phyloP scores from a whole-genome alignment of 2,113 vertebrate genomes.

The Balaenoptera acutorostrata region DNA sequence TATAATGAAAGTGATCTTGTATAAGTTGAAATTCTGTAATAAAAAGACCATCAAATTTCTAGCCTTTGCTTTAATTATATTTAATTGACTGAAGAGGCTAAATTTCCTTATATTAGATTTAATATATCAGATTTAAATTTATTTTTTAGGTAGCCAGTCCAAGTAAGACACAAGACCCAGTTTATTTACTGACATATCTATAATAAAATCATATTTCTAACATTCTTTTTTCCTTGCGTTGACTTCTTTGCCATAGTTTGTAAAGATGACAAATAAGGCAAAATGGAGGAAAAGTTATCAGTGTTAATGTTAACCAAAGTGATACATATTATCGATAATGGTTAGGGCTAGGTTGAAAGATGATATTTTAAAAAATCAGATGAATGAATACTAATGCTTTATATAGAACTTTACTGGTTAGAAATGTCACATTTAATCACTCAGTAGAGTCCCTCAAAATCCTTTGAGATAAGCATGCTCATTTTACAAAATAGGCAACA shows the following conservation, averaged over 20 bases:
- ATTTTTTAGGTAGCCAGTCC: background rate
- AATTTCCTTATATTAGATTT: background rate
- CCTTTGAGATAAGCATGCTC: background rate
- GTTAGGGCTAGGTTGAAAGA: background rate
- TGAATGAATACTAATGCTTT: background rate
- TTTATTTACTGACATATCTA: background rate
- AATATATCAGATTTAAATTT: constrained; percentile 15
- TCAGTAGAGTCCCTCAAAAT: background rate
- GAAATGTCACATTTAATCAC: background rate
- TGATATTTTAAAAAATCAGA: constrained; percentile 33
- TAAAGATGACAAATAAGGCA: background rate
- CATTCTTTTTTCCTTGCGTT: background rate
- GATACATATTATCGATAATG: background rate
- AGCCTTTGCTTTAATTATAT: constrained; percentile 22
- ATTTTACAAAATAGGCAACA: background rate
- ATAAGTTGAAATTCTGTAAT: constrained; percentile 2
- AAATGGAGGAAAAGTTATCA: background rate
- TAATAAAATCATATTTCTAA: background rate
- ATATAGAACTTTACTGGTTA: background rate
- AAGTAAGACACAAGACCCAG: background rate
- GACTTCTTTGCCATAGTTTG: background rate
- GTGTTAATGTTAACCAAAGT: background rate
- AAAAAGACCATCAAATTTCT: background rate
- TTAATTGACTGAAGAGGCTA: constrained; percentile 15
- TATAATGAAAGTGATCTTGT: background rate